These are phyloP conservation scores for Cetonia aurata DNA, from an alignment of 2,888 invertebrate genomes.

Conservation along the genomic window DNA sequence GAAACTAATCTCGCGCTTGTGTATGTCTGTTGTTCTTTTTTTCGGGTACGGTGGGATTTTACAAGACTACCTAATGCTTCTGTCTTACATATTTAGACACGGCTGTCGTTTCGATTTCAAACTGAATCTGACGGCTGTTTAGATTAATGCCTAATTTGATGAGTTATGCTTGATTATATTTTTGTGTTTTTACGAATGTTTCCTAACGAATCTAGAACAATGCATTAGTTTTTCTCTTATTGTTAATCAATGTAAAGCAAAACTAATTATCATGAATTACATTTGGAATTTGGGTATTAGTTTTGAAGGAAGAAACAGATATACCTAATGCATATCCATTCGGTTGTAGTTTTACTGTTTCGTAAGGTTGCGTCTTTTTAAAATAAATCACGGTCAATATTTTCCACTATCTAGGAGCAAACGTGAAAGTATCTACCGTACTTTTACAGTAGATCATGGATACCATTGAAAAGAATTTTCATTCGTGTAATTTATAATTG, in stretches of 20 bases:
- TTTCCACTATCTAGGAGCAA: too few species aligned
- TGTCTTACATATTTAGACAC: slow-evolving; percentile 44
- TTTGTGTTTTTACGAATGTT: slow-evolving; percentile 42
- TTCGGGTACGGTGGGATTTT: slow-evolving; percentile 15
- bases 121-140: slow-evolving; percentile 44
- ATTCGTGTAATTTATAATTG: slow-evolving; percentile 28
- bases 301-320: too few species aligned
- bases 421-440: too few species aligned
- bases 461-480: slow-evolving; percentile 4
- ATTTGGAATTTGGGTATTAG: too few species aligned
- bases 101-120: slow-evolving; percentile 44
- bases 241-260: too few species aligned
- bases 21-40: slow-evolving; percentile 12
- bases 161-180: slow-evolving; percentile 43
- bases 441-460: too few species aligned
- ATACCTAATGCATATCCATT: too few species aligned
- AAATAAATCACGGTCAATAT: too few species aligned
- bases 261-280: too few species aligned
- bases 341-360: too few species aligned
- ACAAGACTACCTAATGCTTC: slow-evolving; percentile 44
- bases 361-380: too few species aligned
- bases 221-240: slow-evolving; percentile 4
- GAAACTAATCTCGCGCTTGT: slow-evolving; percentile 22
- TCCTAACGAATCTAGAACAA: slow-evolving; percentile 3
- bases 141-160: slow-evolving; percentile 46